Conservation (phyloP, 2,113 vertebrate species). For the Hippolais icterina region DNA sequence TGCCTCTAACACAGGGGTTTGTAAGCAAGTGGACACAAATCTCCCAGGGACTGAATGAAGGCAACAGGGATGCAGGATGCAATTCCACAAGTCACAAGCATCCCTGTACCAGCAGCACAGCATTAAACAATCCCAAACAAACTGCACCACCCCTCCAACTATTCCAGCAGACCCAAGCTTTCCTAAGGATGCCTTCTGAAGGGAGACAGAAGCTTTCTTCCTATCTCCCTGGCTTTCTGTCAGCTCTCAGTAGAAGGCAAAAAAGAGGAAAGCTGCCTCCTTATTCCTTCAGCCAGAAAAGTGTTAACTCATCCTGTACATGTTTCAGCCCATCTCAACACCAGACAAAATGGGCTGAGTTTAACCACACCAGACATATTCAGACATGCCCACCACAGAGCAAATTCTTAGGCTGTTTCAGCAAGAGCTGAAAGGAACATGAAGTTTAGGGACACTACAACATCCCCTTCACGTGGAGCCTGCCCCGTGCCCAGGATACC, state of each 20-base stretch:
- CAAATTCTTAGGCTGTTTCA: neutral
- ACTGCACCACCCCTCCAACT: neutral
- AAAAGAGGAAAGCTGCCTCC: neutral
- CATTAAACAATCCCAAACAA: neutral
- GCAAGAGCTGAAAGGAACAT: neutral
- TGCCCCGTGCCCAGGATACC: fast-evolving
- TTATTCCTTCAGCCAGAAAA: neutral
- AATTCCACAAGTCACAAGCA: neutral
- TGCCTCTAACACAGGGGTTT: neutral
- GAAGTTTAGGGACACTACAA: neutral
- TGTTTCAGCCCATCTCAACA: neutral
- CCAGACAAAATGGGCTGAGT: neutral
- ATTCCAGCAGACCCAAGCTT: neutral
- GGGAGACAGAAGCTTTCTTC: neutral
- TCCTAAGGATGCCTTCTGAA: neutral
- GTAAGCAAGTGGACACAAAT: neutral
- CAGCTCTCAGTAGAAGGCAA: neutral
- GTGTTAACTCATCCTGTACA: neutral
- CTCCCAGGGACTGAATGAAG: neutral
- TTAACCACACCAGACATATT: neutral
- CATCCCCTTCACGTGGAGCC: neutral
- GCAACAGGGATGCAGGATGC: neutral
- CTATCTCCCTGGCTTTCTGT: neutral
- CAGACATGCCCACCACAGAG: neutral
- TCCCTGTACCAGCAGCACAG: neutral